Base-by-base conservation (phyloP, 1,140 invertebrate genomes). In the Calephelis nemesis region DNA sequence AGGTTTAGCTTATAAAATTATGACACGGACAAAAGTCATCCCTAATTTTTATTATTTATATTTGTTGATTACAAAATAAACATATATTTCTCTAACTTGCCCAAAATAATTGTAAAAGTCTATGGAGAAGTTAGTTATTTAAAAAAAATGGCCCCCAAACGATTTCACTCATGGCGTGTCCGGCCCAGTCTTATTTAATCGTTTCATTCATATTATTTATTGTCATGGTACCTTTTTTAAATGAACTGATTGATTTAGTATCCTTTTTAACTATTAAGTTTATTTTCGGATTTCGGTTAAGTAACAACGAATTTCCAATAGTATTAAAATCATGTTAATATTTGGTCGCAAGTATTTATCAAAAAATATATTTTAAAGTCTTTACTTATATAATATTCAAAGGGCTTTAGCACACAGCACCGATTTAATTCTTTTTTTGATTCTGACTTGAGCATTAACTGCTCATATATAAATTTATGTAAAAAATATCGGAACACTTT, bases 271-370 rank as follows among this genome's bases (percentile, higher is more conserved):
- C 3, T 30, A 30, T 54, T 54, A 19, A 54, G 15, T 54, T 54
- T 54, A 30, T 54, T 19, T 54, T 54, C 10, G 5, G 52, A 8
- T 54, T 54, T 54, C 15, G 19, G 52, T 54, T 54, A 54, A 10
- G 52, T 19, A 58, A 58, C 52, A 58, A 58, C 52, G 19, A 58
- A 58, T 58, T 58, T 58, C 52, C 15, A 19, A 58, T 58, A 58
- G 7, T 52, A 19, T 58, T 58, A 10, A 19, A 54, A 11, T 39
- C 15, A 39, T 39, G 6, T 7, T 45, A 7, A 45, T 45, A 45
- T 45, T 45, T 45, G 42, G 8, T 39, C 15, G 19, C 52, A 30
- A 6, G 19, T 54, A 54, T 54, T 54, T 54, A 54, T 54, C 42
- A 45, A 45, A 45, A 45, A 45, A 1, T 45, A 45, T 6, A 1